Evolutionary conservation across 35 echinoderm and acorn worm species (phyloP).

Genomic region (Heliocidaris erythrogramma): DNA sequence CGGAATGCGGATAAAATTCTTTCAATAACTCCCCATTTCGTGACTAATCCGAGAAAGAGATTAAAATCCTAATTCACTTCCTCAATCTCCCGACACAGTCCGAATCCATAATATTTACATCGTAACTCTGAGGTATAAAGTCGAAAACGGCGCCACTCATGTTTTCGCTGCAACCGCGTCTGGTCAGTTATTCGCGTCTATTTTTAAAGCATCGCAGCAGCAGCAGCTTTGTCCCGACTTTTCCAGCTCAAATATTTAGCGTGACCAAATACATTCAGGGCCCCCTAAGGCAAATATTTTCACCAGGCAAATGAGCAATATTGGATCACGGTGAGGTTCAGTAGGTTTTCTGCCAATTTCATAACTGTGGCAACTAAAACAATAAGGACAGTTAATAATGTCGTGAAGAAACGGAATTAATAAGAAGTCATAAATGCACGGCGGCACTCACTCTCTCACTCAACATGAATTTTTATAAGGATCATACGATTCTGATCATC

Average conservation of each 20-base stretch:
- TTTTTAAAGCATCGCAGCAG: background rate
- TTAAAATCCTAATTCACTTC: background rate
- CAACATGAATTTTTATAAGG: background rate
- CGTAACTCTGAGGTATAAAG: background rate
- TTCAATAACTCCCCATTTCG: background rate
- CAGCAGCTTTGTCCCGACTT: background rate
- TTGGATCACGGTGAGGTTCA: background rate
- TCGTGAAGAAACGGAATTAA: background rate
- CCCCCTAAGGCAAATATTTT: background rate
- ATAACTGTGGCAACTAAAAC: slow-evolving; percentile 11
- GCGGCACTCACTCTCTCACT: background rate
- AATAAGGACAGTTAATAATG: background rate
- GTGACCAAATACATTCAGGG: background rate
- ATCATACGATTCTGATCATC: background rate
- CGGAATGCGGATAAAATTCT: background rate
- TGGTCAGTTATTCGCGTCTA: background rate
- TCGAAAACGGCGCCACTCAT: background rate
- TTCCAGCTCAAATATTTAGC: background rate
- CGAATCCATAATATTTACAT: background rate
- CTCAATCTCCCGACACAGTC: background rate
- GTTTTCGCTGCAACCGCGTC: background rate
- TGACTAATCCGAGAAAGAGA: background rate
- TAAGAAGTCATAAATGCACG: background rate
- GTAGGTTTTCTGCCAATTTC: background rate
- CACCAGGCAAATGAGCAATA: background rate